Evolutionary conservation across 2,113 vertebrate genomes (phyloP).

Genomic region (Rhodinocichla rosea): DNA sequence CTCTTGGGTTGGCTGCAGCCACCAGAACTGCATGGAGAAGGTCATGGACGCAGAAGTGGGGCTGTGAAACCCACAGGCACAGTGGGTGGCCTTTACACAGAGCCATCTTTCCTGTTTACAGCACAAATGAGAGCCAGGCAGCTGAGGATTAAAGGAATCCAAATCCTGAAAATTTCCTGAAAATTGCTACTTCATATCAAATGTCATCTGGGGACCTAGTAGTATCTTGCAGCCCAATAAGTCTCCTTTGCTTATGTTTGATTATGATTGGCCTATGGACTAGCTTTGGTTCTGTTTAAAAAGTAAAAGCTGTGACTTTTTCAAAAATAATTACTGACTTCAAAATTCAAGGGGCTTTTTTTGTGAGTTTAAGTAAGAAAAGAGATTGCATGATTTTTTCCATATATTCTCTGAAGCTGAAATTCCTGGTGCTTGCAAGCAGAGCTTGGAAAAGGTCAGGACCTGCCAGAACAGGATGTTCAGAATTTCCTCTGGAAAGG

Average conservation of each 20-base stretch:
- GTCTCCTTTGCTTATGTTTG: neutral
- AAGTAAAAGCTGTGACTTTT: neutral
- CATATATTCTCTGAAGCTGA: neutral
- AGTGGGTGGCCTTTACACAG: neutral
- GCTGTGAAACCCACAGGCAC: neutral
- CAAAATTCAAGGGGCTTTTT: neutral
- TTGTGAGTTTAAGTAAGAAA: neutral
- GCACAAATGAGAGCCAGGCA: neutral
- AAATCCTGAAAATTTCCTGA: neutral
- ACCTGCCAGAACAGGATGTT: neutral
- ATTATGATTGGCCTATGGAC: neutral
- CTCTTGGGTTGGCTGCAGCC: neutral
- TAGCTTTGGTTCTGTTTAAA: neutral
- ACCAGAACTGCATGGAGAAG: neutral
- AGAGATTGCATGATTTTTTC: neutral
- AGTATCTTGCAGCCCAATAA: neutral
- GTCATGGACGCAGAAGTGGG: neutral
- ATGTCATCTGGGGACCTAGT: neutral
- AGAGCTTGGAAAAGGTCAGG: neutral
- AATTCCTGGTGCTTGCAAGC: neutral
- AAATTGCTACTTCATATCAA: neutral
- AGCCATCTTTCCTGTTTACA: neutral
- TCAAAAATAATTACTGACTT: neutral
- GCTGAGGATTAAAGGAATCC: neutral
- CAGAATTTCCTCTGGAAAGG: neutral